A percentile compares a stretch with the other conserved stretches of the same genome.
These are phyloP conservation scores for Adineta ricciae DNA, from an alignment of 2,888 invertebrate species.

Conservation along the genomic window DNA sequence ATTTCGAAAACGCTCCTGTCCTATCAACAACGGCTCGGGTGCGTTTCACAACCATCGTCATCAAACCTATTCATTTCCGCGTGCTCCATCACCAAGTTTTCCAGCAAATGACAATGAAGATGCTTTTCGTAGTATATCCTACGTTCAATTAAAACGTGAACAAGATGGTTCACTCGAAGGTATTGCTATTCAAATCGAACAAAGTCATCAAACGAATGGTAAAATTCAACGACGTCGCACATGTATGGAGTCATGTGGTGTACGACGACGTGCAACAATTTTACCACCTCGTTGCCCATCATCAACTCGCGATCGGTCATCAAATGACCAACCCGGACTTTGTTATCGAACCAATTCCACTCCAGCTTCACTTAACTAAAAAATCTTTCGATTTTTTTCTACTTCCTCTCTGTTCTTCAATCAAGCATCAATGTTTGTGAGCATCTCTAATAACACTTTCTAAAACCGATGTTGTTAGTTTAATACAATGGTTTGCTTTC, in stretches of 20 bases:
- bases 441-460: neutral
- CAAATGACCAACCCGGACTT: neutral
- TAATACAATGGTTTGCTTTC: neutral
- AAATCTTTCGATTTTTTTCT: neutral
- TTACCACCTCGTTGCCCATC: neutral
- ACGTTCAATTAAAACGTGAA: conserved; percentile 3
- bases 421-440: neutral
- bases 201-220: neutral
- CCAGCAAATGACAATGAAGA: neutral
- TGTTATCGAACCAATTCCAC: neutral
- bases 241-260: neutral
- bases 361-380: neutral
- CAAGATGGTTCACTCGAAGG: neutral
- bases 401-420: neutral
- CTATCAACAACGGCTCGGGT: neutral
- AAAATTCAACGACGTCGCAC: neutral
- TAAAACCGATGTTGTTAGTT: neutral
- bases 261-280: neutral
- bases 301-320: neutral
- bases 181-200: conserved; percentile 2
- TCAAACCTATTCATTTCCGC: neutral
- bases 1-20: neutral
- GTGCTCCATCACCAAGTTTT: neutral
- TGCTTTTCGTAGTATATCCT: neutral
- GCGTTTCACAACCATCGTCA: neutral